Evolutionary conservation across 2,113 vertebrate genomes (phyloP), one percentile per base, ranked within the genome.

Genomic region (Eubucco bourcierii): DNA sequence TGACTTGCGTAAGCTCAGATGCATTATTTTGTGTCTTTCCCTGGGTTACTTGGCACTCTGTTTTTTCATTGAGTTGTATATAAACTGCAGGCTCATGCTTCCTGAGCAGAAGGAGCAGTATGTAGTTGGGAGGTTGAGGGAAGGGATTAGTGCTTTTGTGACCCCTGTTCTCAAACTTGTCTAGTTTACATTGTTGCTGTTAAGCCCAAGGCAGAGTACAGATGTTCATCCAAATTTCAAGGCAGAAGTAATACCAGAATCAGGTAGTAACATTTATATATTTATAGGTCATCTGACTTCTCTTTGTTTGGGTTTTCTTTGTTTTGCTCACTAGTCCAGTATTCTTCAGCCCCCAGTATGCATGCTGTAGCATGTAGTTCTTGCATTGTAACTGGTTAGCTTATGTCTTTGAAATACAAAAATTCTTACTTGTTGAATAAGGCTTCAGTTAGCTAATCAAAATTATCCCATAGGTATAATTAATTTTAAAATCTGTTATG

Each of bases 61-160:
- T 31, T 33, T 33, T 78, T 78, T 11, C 24, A 23, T 23, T 46
- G 34, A 58, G 31, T 4, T 58, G 19, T 34, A 4, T 21, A 23
- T 67, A 47, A 24, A 11, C 56, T 79, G 21, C 0, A 1, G 2
- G 7, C n/a, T 93, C 12, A 21, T 0, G 1, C n/a, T 37, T 88
- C 44, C 27, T 19, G 28, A 44, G 23, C 28, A 1, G n/a, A n/a
- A 24, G 20, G 29, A 76, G 15, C 8, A 4, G 16, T 29, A n/a
- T 27, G 15, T 46, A 39, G 13, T 21, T 52, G 47, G 6, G 12
- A 41, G 19, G 21, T 23, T 2, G 44, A 44, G 44, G 44, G 3
- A 66, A 10, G 6, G 9, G 11, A 19, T 66, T 52, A 61, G 31
- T 77, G 33, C 33, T 44, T 74, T 70, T 33, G 46, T 84, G 58